Evolutionary conservation across 2,797 vertebrate species (phyloP), one percentile per base, ranked within the genome.

Genomic region (Podarcis lilfordi): DNA sequence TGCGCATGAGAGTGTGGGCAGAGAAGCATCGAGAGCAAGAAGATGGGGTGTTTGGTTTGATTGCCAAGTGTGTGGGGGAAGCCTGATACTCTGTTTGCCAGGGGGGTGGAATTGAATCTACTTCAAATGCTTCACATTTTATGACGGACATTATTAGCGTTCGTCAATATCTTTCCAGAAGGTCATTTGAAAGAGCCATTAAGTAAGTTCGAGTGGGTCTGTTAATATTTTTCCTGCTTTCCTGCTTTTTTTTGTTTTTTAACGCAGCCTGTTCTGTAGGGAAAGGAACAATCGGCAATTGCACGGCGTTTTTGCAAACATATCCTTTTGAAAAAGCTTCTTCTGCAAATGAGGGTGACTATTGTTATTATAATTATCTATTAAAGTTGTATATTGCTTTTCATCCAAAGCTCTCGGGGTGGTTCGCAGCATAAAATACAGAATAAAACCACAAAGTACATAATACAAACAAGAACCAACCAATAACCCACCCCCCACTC

Each of bases 1-100:
- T 19, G 21, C 1, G 21, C 50, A 55, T 55, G 50, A 55, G 50
- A 35, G 37, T 8, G 23, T 37, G 76, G 69, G 77, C 66, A 25
- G 8, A 35, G n/a, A 11, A 43, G 35, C 23, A 3, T 9, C 13
- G 59, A 82, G 23, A 35, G 66, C 68, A 50, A 35, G 91, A 80
- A 89, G 72, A 92, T 81, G 69, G 8, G 4, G 84, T 85, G 89
- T 94, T 85, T 91, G 61, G 84, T 89, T 88, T 90, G 35, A 91
- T 92, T 94, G 91, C 81, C 79, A 86, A 91, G 86, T 74, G 76
- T 17, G 81, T 91, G 71, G 55, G 74, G 80, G 45, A 88, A 89
- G 87, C 76, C 43, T 81, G 21, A 32, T 91, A 19, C 89, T 90
- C 89, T n/a, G 0, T 92, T 89, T 78, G 76, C 29, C 86, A 83